A percentile compares a stretch with the other conserved stretches of the same genome.
These are phyloP conservation scores for Gymnopithys bicolor DNA, from an alignment of 2,797 vertebrate genomes.

Conservation along the genomic window DNA sequence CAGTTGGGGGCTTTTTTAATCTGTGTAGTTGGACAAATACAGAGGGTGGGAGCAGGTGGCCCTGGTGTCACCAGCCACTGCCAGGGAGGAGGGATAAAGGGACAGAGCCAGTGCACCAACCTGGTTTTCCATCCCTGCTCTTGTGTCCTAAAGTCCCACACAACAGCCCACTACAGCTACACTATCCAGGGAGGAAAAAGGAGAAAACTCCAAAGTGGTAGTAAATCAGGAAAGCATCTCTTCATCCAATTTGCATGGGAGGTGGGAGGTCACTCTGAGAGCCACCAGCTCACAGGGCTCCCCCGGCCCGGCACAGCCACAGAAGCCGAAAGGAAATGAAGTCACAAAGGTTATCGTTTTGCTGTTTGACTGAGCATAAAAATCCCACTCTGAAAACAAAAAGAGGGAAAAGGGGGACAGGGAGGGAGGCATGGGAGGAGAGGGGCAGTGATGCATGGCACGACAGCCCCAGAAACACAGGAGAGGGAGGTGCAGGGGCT, in stretches of 20 bases:
- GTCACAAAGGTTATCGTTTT: not conserved
- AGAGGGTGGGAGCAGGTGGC: not conserved
- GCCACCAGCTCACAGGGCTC: not conserved
- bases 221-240: not conserved
- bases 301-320: not conserved
- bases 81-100: not conserved
- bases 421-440: accelerated
- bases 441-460: accelerated
- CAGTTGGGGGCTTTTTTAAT: not conserved
- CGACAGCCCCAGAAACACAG: accelerated
- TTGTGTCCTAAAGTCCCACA: not conserved
- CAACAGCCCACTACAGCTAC: not conserved
- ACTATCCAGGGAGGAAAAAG: not conserved
- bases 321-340: not conserved
- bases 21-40: not conserved
- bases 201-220: not conserved
- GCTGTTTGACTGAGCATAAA: slow-evolving; percentile 6
- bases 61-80: not conserved
- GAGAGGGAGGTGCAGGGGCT: not conserved
- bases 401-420: not conserved
- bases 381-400: not conserved
- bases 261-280: not conserved
- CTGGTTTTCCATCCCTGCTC: not conserved
- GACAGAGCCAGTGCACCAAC: not conserved
- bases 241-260: accelerated